Evolutionary conservation across 2,888 invertebrate genomes (phyloP), one percentile per base, ranked within the genome.

Genomic region (Enchytraeus crypticus): DNA sequence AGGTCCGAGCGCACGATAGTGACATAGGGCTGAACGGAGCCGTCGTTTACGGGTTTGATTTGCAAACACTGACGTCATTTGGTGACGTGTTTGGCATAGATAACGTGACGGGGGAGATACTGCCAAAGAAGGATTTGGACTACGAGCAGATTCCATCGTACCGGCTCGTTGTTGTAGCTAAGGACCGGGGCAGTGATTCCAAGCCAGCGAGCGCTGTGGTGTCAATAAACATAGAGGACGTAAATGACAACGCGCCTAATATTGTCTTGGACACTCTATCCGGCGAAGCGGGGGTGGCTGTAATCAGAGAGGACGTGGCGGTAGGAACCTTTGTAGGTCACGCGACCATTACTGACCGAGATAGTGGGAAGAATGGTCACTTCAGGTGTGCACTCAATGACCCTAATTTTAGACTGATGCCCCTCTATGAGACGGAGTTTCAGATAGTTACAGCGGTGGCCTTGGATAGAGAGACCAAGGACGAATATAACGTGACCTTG

Each of bases 311-410:
- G 69, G 71, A 92, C 78, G 91, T 92, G 0, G 85, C 85, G 59
- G 90, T 90, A 74, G 91, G 90, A 30, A 89, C 90, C 34, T 88
- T 95, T 32, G 93, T 96, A 1, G 93, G 95, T 0, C 93, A 92
- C 4, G 89, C 96, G 5, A 90, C 91, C 0, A 90, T 95, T 0
- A 86, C 88, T n/a, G 93, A 95, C 77, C 84, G 87, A 76, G 93
- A 95, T 80, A 90, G 90, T 74, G 92, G 92, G 0, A 81, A 87
- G 2, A 93, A 93, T 79, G 92, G 92, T 2, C 88, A 90, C 66
- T 91, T 92, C 38, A 47, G 51, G 11, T 69, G 67, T 0, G 85
- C 83, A 57, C 86, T 92, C 0, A 85, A 84, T 73, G 91, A 93
- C 62, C 83, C 86, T 61, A 90, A 92, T 79, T 95, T 93, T 79